Base-by-base conservation (phyloP, 2,113 vertebrate genomes). In the Raphicerus campestris region DNA sequence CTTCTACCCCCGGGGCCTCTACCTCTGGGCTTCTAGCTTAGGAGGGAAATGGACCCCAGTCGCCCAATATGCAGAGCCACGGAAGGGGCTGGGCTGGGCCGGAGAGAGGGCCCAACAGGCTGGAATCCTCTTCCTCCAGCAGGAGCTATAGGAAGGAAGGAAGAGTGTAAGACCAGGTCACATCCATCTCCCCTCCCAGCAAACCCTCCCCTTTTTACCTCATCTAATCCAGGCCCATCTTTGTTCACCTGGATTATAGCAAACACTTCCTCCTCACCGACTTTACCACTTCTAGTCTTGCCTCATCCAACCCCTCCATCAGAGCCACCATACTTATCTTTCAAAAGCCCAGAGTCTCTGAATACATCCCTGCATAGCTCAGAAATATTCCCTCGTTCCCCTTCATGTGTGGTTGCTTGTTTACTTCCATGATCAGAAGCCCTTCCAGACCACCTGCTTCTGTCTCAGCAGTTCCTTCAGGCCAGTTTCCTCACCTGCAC, bases 41-140 rank as follows among this genome's bases (percentile, higher is more conserved):
- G 97, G 58, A 98, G 94, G 83, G 98, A 98, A 87, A 97, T 95
- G 55, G 97, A 98, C 7, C 96, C 97, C 55, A 97, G 81, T n/a
- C 22, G 96, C 10, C 97, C 94, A 55, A 98, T 97, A 83, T 95
- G 98, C 78, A 98, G 82, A 85, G 98, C 97, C 66, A 98, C n/a
- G 0, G 97, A 97, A 14, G 98, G 84, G 77, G 95, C 77, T 87
- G 96, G 53, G 83, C 66, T 92, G 66, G 97, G 96, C 32, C 78
- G 73, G 30, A 94, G 94, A 70, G 96, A 90, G 17, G 95, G 90
- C 28, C 93, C 93, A 16, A 80, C 83, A 42, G 92, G 92, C 85
- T 97, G 96, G 87, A 97, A 96, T 93, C 97, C 97, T 97, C 93
- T 96, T 96, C 96, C 97, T 96, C 95, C 97, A 89, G 78, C 35